A percentile compares a stretch with the other conserved stretches of the same genome.
These are phyloP conservation scores for Glaucomys volans DNA, from an alignment of 2,113 vertebrate genomes.

Conservation along the genomic window DNA sequence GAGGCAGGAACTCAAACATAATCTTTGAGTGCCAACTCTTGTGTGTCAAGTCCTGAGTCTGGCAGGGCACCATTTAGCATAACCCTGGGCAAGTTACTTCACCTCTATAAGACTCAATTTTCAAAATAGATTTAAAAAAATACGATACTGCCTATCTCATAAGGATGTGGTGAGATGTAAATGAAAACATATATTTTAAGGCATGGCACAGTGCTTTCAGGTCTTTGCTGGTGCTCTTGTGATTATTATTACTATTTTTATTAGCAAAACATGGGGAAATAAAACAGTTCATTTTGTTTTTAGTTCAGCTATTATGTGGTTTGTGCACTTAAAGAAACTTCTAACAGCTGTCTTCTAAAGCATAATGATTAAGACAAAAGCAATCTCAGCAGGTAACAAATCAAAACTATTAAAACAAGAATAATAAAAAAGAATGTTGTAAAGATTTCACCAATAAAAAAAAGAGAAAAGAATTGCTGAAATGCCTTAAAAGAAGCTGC, in stretches of 20 bases:
- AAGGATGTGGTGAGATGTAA: neutral
- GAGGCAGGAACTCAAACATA: neutral
- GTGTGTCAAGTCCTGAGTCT: neutral
- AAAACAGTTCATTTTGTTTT: conserved; percentile 52
- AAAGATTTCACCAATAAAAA: conserved; percentile 53
- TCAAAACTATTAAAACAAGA: conserved; percentile 64
- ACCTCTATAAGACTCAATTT: neutral
- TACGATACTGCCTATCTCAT: neutral
- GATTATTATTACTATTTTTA: neutral
- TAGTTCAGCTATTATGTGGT: neutral
- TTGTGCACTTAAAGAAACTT: conserved; percentile 34
- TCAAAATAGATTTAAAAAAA: neutral
- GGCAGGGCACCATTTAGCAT: neutral
- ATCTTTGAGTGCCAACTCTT: neutral
- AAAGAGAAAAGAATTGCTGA: conserved; percentile 35
- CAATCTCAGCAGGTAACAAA: conserved; percentile 71
- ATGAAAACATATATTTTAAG: neutral
- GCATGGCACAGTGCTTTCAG: neutral
- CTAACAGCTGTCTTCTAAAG: conserved; percentile 71
- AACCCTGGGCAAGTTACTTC: neutral
- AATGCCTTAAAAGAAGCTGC: conserved; percentile 58
- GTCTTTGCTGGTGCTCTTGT: neutral
- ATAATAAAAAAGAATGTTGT: conserved; percentile 68
- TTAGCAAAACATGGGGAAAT: conserved; percentile 11
- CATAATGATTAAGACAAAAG: conserved; percentile 49